These are phyloP conservation scores for Ametastegia equiseti DNA, from an alignment of 2,888 invertebrate species.

Conservation along the genomic window DNA sequence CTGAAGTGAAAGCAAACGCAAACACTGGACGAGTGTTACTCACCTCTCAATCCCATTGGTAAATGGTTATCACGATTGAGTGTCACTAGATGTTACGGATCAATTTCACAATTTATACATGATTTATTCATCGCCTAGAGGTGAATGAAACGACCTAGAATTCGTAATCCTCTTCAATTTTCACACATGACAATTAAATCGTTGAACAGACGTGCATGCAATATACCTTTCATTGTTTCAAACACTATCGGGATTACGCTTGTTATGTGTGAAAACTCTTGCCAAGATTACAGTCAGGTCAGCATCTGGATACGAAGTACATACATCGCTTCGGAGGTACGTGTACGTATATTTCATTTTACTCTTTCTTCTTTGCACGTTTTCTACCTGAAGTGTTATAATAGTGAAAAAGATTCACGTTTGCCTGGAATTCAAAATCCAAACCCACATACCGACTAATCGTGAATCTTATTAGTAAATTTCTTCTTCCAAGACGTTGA, in stretches of 20 bases:
- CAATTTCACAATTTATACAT: constrained; percentile 3
- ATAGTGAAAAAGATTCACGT: not conserved
- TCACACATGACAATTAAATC: not conserved
- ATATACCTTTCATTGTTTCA: not conserved
- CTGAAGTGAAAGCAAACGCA: not conserved
- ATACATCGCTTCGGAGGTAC: not conserved
- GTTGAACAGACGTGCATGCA: not conserved
- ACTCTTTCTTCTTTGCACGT: not conserved
- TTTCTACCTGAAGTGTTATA: not conserved
- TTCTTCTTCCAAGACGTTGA: not conserved
- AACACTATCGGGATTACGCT: constrained; percentile 1
- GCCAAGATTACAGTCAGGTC: not conserved
- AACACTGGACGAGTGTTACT: not conserved
- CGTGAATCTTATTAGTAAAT: not conserved
- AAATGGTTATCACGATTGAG: constrained; percentile 6
- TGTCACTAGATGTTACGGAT: not conserved
- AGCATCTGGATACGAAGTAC: not conserved
- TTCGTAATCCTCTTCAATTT: not conserved
- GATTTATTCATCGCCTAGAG: constrained; percentile 24
- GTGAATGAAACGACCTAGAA: not conserved
- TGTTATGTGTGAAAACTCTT: not conserved
- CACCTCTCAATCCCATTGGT: not conserved
- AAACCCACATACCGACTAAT: not conserved
- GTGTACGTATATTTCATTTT: not conserved
- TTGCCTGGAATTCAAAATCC: not conserved